Conservation (phyloP, 2,113 vertebrate species). For the Chloroceryle aenea region DNA sequence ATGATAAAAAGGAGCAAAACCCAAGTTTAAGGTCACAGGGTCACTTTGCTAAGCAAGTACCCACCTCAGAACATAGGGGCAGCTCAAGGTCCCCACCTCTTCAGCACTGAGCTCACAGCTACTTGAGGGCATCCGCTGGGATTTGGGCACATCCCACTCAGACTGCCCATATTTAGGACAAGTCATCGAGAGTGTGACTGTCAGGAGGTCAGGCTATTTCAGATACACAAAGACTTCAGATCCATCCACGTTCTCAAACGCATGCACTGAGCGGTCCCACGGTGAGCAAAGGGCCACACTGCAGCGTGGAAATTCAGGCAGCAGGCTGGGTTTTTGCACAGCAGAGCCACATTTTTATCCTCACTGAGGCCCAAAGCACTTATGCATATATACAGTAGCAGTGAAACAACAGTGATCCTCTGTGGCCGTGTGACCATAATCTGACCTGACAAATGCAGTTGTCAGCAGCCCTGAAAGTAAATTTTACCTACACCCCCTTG, state of each 20-base stretch:
- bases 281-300: neutral
- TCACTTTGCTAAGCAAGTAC: neutral
- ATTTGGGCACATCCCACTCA: neutral
- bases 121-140: neutral
- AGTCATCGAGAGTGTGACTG: neutral
- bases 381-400: slow-evolving; percentile 33
- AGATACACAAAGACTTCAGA: slow-evolving; percentile 19
- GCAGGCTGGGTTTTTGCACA: neutral
- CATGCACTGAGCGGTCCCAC: neutral
- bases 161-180: neutral
- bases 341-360: slow-evolving; percentile 31
- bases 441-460: slow-evolving; percentile 64
- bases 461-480: slow-evolving; percentile 68
- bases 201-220: slow-evolving; percentile 13
- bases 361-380: slow-evolving; percentile 7
- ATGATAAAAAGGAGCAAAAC: neutral
- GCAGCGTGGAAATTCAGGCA: neutral
- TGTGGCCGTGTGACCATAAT: slow-evolving; percentile 42
- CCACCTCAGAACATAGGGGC: accelerated
- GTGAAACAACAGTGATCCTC: slow-evolving; percentile 57
- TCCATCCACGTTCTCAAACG: neutral
- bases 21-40: neutral
- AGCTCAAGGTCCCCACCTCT: neutral
- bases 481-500: slow-evolving; percentile 37
- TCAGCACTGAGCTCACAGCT: neutral